Evolutionary conservation across 2,888 invertebrate genomes (phyloP), one percentile per base, ranked within the genome.

Genomic region (Seladonia tumulorum): DNA sequence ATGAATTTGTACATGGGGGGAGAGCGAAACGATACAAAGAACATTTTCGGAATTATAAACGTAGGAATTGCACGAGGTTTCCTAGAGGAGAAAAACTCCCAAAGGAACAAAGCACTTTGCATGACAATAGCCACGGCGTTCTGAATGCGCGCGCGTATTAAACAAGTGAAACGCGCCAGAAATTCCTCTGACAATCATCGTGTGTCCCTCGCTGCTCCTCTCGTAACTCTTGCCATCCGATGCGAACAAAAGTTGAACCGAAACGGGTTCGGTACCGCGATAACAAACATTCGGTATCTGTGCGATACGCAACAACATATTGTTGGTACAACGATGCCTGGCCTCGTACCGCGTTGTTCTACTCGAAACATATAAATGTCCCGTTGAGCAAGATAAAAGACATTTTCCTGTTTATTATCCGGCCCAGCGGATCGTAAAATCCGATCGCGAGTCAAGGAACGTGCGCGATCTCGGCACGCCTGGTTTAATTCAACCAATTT

Each of bases 81-180:
- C 47, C 72, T 25, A 35, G 35, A 2, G 45, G 8, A 47, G 73
- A 35, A 45, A 73, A 85, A 71, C 75, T 71, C 42, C 70, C n/a
- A 60, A 63, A 75, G 25, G 66, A 39, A 70, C 7, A 63, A 66
- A 63, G 35, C 63, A 22, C 45, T 68, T 76, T 49, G 16, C n/a
- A 25, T 25, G 1, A 57, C 18, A 76, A 76, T 66, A 8, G 73
- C 57, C 18, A 25, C 70, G 57, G 42, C 47, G 29, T 72, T 66
- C 35, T 49, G 73, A 79, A 74, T 80, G 45, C 68, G 29, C 68
- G 29, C n/a, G 45, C 70, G 70, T 68, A 68, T 80, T 77, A 75
- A 83, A 63, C 45, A 14, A 3, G 25, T 18, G 42, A 49, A 77
- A 74, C 22, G 57, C 71, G 29, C 8, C 77, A 53, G 70, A 47